Percentiles rank a stretch among this genome's conserved stretches.
These are phyloP conservation scores for Perca fluviatilis DNA, from an alignment of 2,113 vertebrate species.

Conservation along the genomic window DNA sequence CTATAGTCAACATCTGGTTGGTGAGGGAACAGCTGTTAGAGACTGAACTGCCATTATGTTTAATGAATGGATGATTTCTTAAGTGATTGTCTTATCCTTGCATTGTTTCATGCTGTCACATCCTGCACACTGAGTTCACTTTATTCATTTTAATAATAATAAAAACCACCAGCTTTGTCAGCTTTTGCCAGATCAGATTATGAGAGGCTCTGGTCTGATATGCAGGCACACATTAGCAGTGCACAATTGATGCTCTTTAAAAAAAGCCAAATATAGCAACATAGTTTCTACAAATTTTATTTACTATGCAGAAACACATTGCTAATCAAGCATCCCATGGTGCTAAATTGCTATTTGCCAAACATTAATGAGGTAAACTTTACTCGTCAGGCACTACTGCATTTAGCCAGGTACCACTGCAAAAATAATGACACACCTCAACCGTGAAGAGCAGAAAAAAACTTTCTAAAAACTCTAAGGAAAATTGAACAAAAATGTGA, in stretches of 20 bases:
- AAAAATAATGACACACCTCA: background rate
- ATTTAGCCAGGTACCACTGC: background rate
- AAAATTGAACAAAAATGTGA: constrained; percentile 35
- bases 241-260: constrained; percentile 12
- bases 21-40: background rate
- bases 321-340: background rate
- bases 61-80: background rate
- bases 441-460: background rate
- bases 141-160: background rate
- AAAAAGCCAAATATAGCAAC: background rate
- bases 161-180: background rate
- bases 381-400: too few relatives aligned
- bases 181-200: background rate
- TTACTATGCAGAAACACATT: constrained; percentile 12
- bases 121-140: background rate
- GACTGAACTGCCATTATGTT: background rate
- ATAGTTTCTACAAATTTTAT: background rate
- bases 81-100: background rate
- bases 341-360: constrained; percentile 5
- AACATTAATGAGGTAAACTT: background rate
- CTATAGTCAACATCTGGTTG: background rate
- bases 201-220: background rate
- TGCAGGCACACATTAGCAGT: constrained; percentile 3
- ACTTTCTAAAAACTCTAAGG: background rate
- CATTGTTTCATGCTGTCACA: too few relatives aligned